Percentiles rank a stretch among this genome's conserved stretches.
phyloP scores from a whole-genome alignment of 2,888 invertebrate genomes.

The Lycaena phlaeas region DNA sequence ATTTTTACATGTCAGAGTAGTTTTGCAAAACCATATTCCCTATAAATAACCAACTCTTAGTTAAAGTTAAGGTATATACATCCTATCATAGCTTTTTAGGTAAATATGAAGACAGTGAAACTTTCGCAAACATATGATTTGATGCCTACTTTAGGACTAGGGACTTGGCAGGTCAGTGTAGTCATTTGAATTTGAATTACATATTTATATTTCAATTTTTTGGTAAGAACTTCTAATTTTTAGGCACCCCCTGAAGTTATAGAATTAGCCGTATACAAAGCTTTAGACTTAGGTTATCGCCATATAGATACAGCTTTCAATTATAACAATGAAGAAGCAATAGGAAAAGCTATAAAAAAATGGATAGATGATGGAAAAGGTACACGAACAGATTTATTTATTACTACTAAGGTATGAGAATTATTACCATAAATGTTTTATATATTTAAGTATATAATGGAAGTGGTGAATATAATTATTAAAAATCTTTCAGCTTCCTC shows the following conservation, averaged over 20 bases:
- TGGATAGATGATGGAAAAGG: conserved; percentile 77
- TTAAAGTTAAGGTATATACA: conserved; percentile 13
- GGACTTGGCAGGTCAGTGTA: conserved; percentile 78
- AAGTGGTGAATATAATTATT: neutral
- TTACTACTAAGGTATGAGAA: conserved; percentile 84
- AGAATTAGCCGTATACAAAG: conserved; percentile 74
- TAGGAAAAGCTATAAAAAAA: conserved; percentile 78
- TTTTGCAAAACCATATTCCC: conserved; percentile 22
- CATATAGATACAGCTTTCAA: conserved; percentile 87
- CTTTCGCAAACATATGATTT: conserved; percentile 61
- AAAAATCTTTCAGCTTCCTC: conserved; percentile 71
- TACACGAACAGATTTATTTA: conserved; percentile 80
- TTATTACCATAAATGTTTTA: too few species aligned
- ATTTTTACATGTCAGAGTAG: neutral
- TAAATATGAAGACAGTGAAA: conserved; percentile 40
- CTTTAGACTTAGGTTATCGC: conserved; percentile 80
- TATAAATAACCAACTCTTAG: conserved; percentile 24
- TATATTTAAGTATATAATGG: neutral
- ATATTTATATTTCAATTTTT: neutral
- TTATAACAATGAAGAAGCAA: conserved; percentile 84
- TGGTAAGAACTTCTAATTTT: conserved; percentile 19
- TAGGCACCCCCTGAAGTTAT: conserved; percentile 77
- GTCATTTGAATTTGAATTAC: neutral
- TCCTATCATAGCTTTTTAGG: too few species aligned
- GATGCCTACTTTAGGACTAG: conserved; percentile 81